Evolutionary conservation across 2,113 vertebrate genomes (phyloP).

Genomic region (Planiliza haematocheilus): DNA sequence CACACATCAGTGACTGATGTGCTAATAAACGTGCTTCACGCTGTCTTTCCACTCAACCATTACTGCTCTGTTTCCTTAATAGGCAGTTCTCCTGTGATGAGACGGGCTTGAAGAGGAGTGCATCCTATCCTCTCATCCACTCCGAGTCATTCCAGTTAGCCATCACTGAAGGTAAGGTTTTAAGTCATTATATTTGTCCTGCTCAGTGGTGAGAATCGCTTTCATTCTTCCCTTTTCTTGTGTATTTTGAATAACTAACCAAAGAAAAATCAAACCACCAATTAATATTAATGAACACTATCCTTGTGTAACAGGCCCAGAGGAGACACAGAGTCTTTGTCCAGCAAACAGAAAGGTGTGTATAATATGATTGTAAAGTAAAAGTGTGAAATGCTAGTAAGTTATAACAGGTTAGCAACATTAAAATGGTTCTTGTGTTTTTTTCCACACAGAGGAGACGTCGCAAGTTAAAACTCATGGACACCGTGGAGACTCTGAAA

Average conservation of each 20-base stretch:
- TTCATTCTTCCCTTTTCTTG: too few species aligned
- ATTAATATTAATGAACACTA: too few species aligned
- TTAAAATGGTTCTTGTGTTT: not conserved
- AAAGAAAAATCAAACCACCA: too few species aligned
- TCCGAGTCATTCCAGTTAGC: constrained; percentile 90
- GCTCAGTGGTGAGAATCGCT: too few species aligned
- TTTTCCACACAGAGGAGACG: constrained; percentile 86
- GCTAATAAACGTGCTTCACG: constrained; percentile 14
- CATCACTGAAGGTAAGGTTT: constrained; percentile 86
- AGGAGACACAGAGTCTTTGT: constrained; percentile 89
- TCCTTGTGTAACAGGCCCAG: constrained; percentile 78
- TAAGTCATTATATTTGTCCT: too few species aligned
- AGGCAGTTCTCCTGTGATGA: constrained; percentile 91
- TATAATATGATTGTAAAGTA: not conserved
- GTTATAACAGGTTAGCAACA: not conserved
- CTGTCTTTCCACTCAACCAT: constrained; percentile 32
- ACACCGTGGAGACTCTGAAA: constrained; percentile 89
- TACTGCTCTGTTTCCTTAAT: constrained; percentile 19
- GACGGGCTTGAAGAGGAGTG: constrained; percentile 91
- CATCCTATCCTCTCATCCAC: constrained; percentile 92
- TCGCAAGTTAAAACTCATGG: constrained; percentile 86
- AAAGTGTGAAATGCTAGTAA: not conserved
- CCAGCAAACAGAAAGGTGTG: constrained; percentile 91
- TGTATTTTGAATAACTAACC: not conserved
- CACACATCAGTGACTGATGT: constrained; percentile 3